Conservation (phyloP, 2,888 invertebrate species). For the Tuberolachnus salignus region DNA sequence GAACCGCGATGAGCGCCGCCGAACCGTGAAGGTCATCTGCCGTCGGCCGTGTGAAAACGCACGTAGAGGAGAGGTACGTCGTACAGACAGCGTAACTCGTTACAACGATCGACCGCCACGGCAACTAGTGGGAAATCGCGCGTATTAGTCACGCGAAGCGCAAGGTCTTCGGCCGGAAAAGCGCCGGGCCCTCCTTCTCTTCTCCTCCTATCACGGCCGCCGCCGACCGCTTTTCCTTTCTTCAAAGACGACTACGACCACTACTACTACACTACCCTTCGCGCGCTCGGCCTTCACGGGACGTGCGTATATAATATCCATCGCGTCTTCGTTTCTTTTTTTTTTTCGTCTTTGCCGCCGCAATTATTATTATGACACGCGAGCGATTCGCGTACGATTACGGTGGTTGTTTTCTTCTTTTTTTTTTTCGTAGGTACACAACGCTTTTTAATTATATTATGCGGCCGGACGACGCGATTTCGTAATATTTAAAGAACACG, state of each 20-base stretch:
- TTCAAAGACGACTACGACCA: background rate
- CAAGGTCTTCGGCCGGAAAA: constrained; percentile 56
- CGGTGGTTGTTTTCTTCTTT: too few relatives aligned
- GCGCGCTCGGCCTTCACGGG: background rate
- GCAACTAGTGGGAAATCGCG: constrained; percentile 56
- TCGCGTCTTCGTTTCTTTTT: background rate
- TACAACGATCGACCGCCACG: constrained; percentile 44
- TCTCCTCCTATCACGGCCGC: background rate
- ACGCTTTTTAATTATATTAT: too few relatives aligned
- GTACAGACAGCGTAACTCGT: background rate
- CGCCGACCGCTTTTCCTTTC: constrained; percentile 49
- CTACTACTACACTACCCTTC: constrained; percentile 27
- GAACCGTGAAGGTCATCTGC: constrained; percentile 43
- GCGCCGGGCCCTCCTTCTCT: background rate
- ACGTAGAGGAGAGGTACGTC: too few relatives aligned
- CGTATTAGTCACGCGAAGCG: constrained; percentile 55
- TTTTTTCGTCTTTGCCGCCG: background rate
- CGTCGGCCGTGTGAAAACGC: constrained; percentile 33
- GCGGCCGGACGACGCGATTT: background rate
- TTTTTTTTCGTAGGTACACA: too few relatives aligned
- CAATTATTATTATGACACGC: too few relatives aligned
- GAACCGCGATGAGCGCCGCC: constrained; percentile 15
- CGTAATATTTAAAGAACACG: constrained; percentile 4
- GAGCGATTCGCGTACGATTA: too few relatives aligned
- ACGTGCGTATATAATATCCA: constrained; percentile 1